Conservation (phyloP, 2,797 vertebrate genomes). For the Bradypodion pumilum region DNA sequence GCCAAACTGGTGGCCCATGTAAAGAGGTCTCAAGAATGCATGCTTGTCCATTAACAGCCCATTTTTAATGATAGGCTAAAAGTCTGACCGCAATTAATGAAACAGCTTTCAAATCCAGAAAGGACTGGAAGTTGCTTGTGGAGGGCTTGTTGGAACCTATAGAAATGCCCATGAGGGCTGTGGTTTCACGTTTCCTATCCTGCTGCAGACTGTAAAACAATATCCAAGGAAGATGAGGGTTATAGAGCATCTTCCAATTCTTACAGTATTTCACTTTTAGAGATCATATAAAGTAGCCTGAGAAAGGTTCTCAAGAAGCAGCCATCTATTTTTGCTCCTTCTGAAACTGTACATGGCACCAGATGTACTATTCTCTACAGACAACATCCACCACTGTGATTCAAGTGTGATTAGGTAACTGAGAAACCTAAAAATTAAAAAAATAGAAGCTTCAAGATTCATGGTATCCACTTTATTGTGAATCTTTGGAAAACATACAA, state of each 20-base stretch:
- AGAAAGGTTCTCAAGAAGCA: neutral
- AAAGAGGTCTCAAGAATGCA: neutral
- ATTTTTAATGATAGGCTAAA: no score
- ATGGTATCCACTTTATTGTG: neutral
- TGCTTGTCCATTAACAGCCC: no score
- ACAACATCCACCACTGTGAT: neutral
- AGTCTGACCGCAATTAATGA: no score
- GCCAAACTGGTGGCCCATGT: neutral
- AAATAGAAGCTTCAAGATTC: neutral
- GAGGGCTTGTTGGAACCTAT: no score
- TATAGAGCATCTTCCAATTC: neutral
- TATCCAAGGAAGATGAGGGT: neutral
- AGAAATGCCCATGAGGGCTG: no score
- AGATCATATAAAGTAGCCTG: neutral
- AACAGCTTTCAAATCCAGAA: no score
- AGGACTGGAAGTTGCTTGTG: no score
- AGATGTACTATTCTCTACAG: neutral
- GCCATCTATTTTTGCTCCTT: neutral
- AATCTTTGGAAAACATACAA: slow-evolving; percentile 1
- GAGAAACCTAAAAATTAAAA: neutral
- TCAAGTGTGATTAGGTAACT: neutral
- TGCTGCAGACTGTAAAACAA: neutral
- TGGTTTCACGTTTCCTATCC: neutral
- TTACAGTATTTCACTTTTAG: neutral
- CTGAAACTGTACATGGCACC: no score